Evolutionary conservation across 2,113 vertebrate genomes (phyloP).

Genomic region (Sphyrna mokarran): DNA sequence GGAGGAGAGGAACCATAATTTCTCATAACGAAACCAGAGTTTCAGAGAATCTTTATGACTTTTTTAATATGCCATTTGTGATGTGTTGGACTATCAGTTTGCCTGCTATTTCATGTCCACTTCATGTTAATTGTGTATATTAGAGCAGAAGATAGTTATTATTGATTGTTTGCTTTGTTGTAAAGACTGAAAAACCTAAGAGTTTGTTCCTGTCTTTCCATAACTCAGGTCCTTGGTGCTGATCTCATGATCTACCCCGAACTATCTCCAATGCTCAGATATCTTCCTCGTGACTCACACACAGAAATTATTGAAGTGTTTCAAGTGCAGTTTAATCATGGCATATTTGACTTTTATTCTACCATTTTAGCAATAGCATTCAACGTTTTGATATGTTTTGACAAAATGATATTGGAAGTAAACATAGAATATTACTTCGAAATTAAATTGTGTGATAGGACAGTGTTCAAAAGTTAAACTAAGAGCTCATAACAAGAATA

Average conservation of each 20-base stretch:
- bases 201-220: background rate
- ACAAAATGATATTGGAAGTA: background rate
- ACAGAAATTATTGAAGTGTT: background rate
- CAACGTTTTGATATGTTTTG: background rate
- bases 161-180: too few relatives aligned
- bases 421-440: background rate
- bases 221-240: background rate
- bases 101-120: too few relatives aligned
- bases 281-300: background rate
- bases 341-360: background rate
- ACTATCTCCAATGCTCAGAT: background rate
- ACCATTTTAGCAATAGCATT: background rate
- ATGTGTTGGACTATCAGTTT: too few relatives aligned
- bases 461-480: background rate
- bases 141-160: too few relatives aligned
- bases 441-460: background rate
- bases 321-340: background rate
- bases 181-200: background rate
- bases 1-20: too few relatives aligned
- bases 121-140: too few relatives aligned
- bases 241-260: background rate
- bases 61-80: too few relatives aligned
- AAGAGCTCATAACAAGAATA: background rate
- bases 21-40: too few relatives aligned
- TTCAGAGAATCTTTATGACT: too few relatives aligned